Evolutionary conservation across 92 coral and sea anemone species (phyloP), one percentile per base, ranked within the genome.

Genomic region (Bergia puertoricense): DNA sequence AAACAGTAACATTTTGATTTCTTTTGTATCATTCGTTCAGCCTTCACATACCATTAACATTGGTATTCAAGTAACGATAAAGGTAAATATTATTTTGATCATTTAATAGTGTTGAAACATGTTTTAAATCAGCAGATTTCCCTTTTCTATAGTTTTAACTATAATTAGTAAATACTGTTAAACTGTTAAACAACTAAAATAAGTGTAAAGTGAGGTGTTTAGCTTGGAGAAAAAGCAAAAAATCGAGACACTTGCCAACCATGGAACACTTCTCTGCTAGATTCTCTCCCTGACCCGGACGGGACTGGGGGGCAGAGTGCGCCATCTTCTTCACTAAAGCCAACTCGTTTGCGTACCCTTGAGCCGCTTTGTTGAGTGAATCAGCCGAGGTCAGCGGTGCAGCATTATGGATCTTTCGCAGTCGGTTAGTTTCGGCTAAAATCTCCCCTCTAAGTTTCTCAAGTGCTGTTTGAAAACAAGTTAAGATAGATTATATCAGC

Each of bases 211-310:
- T 46, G 50, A 56, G 10, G 14, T 56, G 14, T 6, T 14, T 30
- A 30, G 14, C 7, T 9, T 10, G 65, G 18, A 57, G 22, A 57
- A 14, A 57, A 57, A 57, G 0, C 3, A 57, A 18, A 2, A 5
- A 23, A 62, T 62, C 30, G 7, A 84, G 41, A 69, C 46, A 50
- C 79, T 8, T 43, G 68, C 87, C 87, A 14, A 84, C 65, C 87
- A 48, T 84, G 42, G 87, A 84, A 56, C 94, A 92, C 56, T 83
- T 54, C 50, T 81, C 44, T 13, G 92, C 94, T 18, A 92, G 46
- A 66, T 92, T 92, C 73, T 92, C 94, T 44, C 94, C 94, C 81
- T 85, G 94, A 10, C 90, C 90, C 10, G 90, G 89, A 13, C 90
- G 85, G 44, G 85, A 56, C 11, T 41, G 62, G 1, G 41, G 81